Evolutionary conservation across 2,797 vertebrate species (phyloP).

Genomic region (Xenops minutus): DNA sequence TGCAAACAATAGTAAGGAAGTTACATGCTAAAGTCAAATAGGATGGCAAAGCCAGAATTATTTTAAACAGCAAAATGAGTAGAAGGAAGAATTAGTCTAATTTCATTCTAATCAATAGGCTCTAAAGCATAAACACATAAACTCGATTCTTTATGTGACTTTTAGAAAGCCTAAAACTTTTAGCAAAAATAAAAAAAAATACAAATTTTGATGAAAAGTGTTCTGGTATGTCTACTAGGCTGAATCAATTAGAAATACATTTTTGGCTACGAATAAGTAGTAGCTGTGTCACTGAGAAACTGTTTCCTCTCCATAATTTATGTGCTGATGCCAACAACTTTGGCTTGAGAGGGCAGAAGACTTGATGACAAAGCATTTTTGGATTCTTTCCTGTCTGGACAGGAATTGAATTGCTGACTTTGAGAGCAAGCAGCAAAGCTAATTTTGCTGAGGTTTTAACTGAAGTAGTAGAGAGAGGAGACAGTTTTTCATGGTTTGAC

Average conservation of each 20-base stretch:
- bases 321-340: slow-evolving; percentile 25
- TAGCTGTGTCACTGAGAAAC: background rate
- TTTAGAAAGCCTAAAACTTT: background rate
- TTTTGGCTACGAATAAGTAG: background rate
- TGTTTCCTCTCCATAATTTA: background rate
- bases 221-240: background rate
- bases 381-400: slow-evolving; percentile 12
- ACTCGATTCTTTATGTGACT: background rate
- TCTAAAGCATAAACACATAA: background rate
- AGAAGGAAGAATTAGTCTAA: background rate
- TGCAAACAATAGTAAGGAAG: background rate
- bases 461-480: background rate
- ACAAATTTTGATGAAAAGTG: background rate
- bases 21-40: background rate
- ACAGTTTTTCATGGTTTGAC: background rate
- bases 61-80: background rate
- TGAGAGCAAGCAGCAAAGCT: slow-evolving; percentile 8
- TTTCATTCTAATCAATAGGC: background rate
- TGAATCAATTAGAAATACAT: background rate
- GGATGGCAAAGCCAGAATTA: background rate
- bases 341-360: background rate
- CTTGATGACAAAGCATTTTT: background rate
- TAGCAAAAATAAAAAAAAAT: background rate
- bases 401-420: slow-evolving; percentile 36
- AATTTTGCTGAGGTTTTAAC: slow-evolving; percentile 50